A percentile compares a stretch with the other conserved stretches of the same genome.
phyloP scores from a whole-genome alignment of 2,797 vertebrate species.

The Tadarida brasiliensis region DNA sequence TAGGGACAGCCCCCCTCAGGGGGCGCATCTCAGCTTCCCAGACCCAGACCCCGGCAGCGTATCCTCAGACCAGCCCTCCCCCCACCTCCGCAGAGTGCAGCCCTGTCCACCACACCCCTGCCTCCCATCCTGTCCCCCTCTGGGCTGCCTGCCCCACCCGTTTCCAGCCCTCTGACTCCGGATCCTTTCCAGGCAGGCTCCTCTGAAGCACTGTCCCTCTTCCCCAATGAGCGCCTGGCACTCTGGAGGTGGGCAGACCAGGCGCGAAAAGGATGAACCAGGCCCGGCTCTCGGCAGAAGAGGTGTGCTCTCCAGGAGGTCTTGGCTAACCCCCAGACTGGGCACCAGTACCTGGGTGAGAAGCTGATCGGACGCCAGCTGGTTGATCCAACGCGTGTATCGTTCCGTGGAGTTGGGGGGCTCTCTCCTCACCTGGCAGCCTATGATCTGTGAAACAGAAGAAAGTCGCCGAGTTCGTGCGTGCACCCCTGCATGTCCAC shows the following conservation, averaged over 20 bases:
- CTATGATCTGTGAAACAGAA: slow-evolving; percentile 90
- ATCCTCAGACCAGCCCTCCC: neutral
- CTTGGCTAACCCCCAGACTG: fast-evolving
- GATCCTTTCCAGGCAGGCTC: neutral
- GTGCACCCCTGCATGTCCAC: fast-evolving
- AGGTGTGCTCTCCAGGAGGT: neutral
- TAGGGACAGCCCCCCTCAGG: neutral
- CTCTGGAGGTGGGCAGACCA: neutral
- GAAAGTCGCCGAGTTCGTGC: fast-evolving
- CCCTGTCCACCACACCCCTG: neutral
- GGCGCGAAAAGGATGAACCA: neutral
- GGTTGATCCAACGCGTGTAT: slow-evolving; percentile 97
- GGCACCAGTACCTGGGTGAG: slow-evolving; percentile 91
- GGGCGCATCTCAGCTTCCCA: neutral
- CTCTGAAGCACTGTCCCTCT: neutral
- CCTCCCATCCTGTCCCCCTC: neutral
- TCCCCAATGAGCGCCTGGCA: neutral
- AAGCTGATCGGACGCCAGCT: slow-evolving; percentile 91
- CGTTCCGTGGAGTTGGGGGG: slow-evolving; percentile 94
- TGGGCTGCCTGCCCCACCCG: neutral
- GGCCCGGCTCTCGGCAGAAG: neutral
- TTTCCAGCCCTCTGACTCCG: neutral
- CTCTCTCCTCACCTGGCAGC: slow-evolving; percentile 92
- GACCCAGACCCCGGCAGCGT: neutral
- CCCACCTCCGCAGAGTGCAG: neutral